phyloP scores from a whole-genome alignment of 2,113 vertebrate species.

The Rousettus leschenaultii region DNA sequence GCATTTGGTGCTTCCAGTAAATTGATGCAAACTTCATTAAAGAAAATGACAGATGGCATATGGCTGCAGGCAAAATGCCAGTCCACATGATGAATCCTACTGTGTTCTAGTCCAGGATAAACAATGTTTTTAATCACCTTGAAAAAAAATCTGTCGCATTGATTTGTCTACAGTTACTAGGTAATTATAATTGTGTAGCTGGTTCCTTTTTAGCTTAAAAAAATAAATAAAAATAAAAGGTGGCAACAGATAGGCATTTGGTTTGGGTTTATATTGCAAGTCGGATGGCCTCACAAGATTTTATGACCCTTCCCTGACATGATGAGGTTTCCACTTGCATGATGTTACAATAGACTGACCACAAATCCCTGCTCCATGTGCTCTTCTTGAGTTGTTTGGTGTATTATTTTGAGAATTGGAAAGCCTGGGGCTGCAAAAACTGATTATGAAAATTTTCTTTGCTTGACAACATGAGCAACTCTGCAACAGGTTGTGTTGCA shows the following conservation, averaged over 20 bases:
- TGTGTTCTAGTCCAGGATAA: conserved; percentile 26
- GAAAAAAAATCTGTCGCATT: background rate
- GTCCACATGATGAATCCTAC: background rate
- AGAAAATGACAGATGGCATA: conserved; percentile 64
- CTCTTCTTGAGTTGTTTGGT: conserved; percentile 80
- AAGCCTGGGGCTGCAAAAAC: conserved; percentile 79
- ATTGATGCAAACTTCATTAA: conserved; percentile 67
- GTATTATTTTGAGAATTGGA: conserved; percentile 84
- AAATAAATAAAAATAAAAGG: background rate
- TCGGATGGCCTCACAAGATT: conserved; percentile 60
- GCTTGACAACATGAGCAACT: conserved; percentile 84
- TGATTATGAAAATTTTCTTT: conserved; percentile 87
- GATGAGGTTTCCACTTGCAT: conserved; percentile 57
- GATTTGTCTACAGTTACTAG: background rate
- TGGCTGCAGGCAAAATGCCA: conserved; percentile 58
- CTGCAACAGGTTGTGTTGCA: conserved; percentile 64
- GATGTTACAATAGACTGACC: conserved; percentile 71
- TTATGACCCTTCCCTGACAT: conserved; percentile 74
- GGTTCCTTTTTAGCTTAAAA: conserved; percentile 13
- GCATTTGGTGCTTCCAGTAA: conserved; percentile 58
- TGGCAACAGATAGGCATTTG: conserved; percentile 41
- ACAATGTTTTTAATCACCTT: conserved; percentile 59
- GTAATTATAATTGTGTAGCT: conserved; percentile 56
- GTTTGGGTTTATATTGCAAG: conserved; percentile 63
- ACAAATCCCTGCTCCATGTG: conserved; percentile 43